Conservation (phyloP, 2,113 vertebrate species). For the Epinephelus lanceolatus region DNA sequence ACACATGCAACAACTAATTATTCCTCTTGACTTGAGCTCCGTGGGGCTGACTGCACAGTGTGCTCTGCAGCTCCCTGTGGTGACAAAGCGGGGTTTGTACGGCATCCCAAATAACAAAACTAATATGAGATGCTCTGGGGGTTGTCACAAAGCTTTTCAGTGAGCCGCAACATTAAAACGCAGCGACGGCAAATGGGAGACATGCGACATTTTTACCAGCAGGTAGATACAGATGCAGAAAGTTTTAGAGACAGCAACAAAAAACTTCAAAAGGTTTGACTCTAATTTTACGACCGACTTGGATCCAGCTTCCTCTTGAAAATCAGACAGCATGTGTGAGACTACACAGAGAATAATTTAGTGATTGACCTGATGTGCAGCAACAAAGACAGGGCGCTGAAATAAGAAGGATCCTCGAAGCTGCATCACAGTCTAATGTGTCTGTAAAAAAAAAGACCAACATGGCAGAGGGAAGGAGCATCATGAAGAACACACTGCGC, state of each 20-base stretch:
- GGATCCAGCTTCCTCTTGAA: conserved; percentile 11
- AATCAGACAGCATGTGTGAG: conserved; percentile 32
- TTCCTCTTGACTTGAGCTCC: conserved; percentile 8
- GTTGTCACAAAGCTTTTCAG: conserved; percentile 23
- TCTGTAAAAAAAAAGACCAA: conserved; percentile 13
- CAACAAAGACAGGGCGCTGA: neutral
- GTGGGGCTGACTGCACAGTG: conserved; percentile 5
- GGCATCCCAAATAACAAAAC: neutral
- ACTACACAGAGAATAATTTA: conserved; percentile 76
- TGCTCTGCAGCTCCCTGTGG: conserved; percentile 9
- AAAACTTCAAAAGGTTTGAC: conserved; percentile 28
- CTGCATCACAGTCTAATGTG: neutral
- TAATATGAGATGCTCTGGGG: neutral
- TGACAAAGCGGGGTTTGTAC: conserved; percentile 16
- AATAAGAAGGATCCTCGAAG: conserved; percentile 19
- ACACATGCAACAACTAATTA: neutral
- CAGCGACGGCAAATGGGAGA: neutral
- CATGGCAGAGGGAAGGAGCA: conserved; percentile 20
- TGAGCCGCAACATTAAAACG: conserved; percentile 5
- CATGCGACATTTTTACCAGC: conserved; percentile 9
- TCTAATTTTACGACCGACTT: conserved; percentile 13
- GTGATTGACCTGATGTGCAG: conserved; percentile 2
- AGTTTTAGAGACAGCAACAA: conserved; percentile 9
- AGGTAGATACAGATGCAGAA: neutral
- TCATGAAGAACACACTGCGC: conserved; percentile 59